Conservation (phyloP, 2,113 vertebrate genomes). For the Daphoenositta chrysoptera region DNA sequence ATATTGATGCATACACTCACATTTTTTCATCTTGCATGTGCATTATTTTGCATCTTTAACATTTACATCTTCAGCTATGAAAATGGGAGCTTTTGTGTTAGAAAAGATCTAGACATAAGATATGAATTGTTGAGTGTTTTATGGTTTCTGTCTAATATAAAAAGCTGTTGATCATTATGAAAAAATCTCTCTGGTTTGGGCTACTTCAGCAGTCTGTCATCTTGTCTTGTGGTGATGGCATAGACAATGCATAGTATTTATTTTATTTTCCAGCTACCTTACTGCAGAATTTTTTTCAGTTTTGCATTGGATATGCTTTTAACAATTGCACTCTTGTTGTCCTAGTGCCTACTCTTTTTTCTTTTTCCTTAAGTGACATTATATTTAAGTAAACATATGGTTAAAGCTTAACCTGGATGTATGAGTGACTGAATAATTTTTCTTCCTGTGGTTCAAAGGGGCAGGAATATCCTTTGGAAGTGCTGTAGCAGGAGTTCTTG, state of each 20-base stretch:
- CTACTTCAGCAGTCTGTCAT: neutral
- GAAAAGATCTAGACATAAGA: neutral
- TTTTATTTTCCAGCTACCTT: neutral
- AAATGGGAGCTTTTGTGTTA: neutral
- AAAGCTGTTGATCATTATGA: neutral
- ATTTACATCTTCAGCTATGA: neutral
- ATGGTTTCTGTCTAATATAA: neutral
- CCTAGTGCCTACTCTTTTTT: rapidly evolving
- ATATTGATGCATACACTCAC: neutral
- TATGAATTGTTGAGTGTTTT: neutral
- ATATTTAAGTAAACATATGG: neutral
- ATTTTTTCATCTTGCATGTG: neutral
- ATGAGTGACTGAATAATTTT: neutral
- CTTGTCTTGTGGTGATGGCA: neutral
- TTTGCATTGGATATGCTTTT: neutral
- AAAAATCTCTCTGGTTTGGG: neutral
- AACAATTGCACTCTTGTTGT: neutral
- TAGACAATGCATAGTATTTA: neutral
- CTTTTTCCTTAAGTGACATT: neutral
- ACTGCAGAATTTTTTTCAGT: neutral
- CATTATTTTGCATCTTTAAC: neutral
- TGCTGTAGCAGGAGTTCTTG: neutral
- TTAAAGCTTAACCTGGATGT: neutral
- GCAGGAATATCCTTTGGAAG: neutral
- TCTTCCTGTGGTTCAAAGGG: neutral